phyloP scores from a whole-genome alignment of 2,888 invertebrate species.

The Plebejus argus region DNA sequence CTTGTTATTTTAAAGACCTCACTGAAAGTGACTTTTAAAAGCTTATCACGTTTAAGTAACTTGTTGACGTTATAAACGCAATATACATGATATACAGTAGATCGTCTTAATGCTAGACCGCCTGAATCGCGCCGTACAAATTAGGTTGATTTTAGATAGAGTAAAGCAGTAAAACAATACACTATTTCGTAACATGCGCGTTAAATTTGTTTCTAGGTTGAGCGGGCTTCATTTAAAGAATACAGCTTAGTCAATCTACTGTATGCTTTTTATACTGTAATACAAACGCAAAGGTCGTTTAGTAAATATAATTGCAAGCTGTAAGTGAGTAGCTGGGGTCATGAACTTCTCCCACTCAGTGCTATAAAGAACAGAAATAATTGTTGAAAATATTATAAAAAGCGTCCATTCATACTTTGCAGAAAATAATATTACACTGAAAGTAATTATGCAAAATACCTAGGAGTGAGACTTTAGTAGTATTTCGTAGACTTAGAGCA shows the following conservation, averaged over 20 bases:
- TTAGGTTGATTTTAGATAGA: too few species aligned
- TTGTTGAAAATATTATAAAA: neutral
- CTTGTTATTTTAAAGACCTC: constrained; percentile 20
- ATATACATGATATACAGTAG: neutral
- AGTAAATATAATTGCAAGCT: neutral
- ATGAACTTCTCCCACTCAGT: neutral
- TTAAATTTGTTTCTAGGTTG: too few species aligned
- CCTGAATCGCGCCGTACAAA: too few species aligned
- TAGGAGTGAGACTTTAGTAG: neutral
- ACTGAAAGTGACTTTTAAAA: constrained; percentile 24
- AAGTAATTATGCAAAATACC: neutral
- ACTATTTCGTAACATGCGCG: too few species aligned
- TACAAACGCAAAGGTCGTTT: neutral
- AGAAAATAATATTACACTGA: neutral
- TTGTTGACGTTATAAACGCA: neutral
- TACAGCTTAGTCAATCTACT: neutral
- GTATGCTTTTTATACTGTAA: neutral
- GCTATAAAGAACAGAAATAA: neutral
- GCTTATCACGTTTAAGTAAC: constrained; percentile 14
- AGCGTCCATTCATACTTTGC: neutral
- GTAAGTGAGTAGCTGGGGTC: neutral
- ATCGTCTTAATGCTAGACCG: too few species aligned
- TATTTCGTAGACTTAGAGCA: too few species aligned
- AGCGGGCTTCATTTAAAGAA: too few species aligned
- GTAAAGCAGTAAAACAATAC: too few species aligned